Evolutionary conservation across 2,113 vertebrate species (phyloP).

Genomic region (Ameiurus melas): DNA sequence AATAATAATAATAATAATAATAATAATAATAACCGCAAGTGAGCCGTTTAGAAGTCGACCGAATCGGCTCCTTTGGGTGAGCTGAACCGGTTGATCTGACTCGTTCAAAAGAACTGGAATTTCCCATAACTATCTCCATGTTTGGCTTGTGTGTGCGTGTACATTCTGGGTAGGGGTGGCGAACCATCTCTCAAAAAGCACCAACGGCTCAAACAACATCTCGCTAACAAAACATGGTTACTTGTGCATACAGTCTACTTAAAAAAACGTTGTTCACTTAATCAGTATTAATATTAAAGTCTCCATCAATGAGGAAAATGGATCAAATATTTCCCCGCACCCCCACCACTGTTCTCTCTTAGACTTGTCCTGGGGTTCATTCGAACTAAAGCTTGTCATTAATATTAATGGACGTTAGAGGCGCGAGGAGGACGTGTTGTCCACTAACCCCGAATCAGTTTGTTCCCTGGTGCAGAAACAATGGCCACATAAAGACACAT

Average conservation of each 20-base stretch:
- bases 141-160: not conserved
- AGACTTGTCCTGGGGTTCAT: not conserved
- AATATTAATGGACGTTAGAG: too few species aligned
- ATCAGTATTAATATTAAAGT: not conserved
- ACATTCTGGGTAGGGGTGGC: not conserved
- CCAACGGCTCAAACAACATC: not conserved
- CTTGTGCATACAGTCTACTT: accelerated
- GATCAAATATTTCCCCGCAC: not conserved
- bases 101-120: not conserved
- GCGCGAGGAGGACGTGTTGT: too few species aligned
- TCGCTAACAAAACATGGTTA: not conserved
- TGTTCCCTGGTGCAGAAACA: too few species aligned
- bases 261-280: not conserved
- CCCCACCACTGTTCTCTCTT: not conserved
- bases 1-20: not conserved
- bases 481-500: too few species aligned
- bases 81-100: not conserved
- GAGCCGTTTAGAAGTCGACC: not conserved
- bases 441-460: too few species aligned
- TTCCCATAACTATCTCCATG: not conserved
- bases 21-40: not conserved
- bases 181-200: not conserved
- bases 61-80: not conserved
- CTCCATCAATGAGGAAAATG: too few species aligned
- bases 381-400: not conserved